Evolutionary conservation across 2,113 vertebrate genomes (phyloP).

Genomic region (Thalassarche chlororhynchos): DNA sequence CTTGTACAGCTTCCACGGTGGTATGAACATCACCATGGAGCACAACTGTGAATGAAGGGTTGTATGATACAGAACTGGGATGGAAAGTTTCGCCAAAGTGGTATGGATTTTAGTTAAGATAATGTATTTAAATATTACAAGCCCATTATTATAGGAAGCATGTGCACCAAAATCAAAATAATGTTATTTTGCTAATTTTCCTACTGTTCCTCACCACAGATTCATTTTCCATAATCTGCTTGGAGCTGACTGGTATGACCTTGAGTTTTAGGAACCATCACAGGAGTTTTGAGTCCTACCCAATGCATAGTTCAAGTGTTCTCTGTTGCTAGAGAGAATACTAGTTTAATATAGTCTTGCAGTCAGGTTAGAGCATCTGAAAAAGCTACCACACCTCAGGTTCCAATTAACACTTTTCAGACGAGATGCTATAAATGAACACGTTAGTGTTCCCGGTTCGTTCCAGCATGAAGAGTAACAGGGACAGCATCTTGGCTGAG

Average conservation of each 20-base stretch:
- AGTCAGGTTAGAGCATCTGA: background rate
- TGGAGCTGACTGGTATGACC: background rate
- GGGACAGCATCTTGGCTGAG: background rate
- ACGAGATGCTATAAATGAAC: background rate
- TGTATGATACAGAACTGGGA: background rate
- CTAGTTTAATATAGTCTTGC: background rate
- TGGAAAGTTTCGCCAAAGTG: background rate
- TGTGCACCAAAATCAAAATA: background rate
- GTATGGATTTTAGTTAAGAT: background rate
- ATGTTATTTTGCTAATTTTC: background rate
- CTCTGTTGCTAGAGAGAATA: background rate
- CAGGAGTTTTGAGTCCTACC: background rate
- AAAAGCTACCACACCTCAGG: background rate
- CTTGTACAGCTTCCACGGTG: background rate
- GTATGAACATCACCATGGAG: background rate
- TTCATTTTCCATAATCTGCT: background rate
- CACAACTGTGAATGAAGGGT: background rate
- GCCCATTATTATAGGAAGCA: background rate
- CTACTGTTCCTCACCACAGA: background rate
- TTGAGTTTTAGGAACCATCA: background rate
- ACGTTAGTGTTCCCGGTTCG: accelerated
- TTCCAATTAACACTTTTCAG: slow-evolving; percentile 25
- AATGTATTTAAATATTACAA: background rate
- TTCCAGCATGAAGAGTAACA: background rate
- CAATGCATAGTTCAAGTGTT: background rate